Evolutionary conservation across 2,113 vertebrate species (phyloP).

Genomic region (Phocoena sinus): DNA sequence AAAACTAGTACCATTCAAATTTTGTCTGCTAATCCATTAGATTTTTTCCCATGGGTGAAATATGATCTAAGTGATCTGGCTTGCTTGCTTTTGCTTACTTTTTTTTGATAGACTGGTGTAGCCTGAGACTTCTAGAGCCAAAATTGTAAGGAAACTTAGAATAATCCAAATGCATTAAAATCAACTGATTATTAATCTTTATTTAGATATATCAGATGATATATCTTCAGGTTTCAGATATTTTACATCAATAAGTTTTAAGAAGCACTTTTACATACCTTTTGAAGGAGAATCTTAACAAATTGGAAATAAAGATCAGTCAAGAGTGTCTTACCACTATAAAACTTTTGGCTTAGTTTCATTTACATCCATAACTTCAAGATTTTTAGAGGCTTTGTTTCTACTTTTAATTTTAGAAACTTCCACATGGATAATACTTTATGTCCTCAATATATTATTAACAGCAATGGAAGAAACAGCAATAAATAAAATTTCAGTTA

Average conservation of each 20-base stretch:
- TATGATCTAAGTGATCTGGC: not conserved
- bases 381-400: not conserved
- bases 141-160: not conserved
- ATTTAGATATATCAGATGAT: not conserved
- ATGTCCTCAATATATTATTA: not conserved
- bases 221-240: not conserved
- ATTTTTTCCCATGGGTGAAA: not conserved
- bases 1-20: not conserved
- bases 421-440: not conserved
- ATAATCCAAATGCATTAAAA: not conserved
- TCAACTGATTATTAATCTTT: not conserved
- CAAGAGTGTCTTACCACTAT: not conserved
- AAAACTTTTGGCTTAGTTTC: not conserved
- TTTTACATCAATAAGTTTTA: not conserved
- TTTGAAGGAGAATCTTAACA: not conserved
- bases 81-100: not conserved
- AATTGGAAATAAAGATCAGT: not conserved
- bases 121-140: not conserved
- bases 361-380: not conserved
- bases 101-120: not conserved
- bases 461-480: not conserved
- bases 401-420: not conserved
- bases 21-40: not conserved
- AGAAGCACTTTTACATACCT: not conserved
- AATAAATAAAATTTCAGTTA: not conserved